Evolutionary conservation across 2,888 invertebrate species (phyloP), one percentile per base, ranked within the genome.

Genomic region (Dusona sp.): DNA sequence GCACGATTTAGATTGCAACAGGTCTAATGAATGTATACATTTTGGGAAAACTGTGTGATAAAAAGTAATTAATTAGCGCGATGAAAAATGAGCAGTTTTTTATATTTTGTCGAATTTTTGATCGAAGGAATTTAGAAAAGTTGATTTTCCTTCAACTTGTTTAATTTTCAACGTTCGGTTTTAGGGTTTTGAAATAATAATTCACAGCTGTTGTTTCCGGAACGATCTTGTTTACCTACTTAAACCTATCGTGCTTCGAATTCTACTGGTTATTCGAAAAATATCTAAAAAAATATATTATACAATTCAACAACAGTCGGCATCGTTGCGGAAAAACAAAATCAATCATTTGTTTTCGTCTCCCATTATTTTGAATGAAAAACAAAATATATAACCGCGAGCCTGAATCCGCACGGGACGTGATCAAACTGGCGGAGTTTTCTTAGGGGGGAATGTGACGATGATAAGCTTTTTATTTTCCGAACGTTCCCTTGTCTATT

Each of bases 211-310:
- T 79, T 74, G 36, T 74, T 67, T 38, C 16, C 33, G 48, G 25
- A 45, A 70, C 72, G 64, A 38, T 75, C 48, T 38, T 29, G 33
- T 73, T 67, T 64, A 70, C 61, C 82, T 77, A 87, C 87, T 89
- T 89, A 89, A 70, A 89, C 78, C 89, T 89, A 90, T 70, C 81
- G 84, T 85, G 54, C 84, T 88, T 88, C 84, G 86, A 87, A 86
- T 84, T 83, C 70, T 85, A 78, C 89, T 87, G 87, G 86, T 90
- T 90, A 89, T 88, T 91, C 90, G 90, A 92, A 92, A 92, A 92
- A 92, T 91, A 90, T 92, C 92, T 92, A 92, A 91, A 93, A 93
- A 92, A 92, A 93, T 90, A 93, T 92, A 92, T 90, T 91, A 90
- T 92, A 91, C 90, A 91, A 88, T 85, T 88, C 90, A 88, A 89